Evolutionary conservation across 1,140 invertebrate genomes (phyloP).

Genomic region (Dendroctonus ponderosae): DNA sequence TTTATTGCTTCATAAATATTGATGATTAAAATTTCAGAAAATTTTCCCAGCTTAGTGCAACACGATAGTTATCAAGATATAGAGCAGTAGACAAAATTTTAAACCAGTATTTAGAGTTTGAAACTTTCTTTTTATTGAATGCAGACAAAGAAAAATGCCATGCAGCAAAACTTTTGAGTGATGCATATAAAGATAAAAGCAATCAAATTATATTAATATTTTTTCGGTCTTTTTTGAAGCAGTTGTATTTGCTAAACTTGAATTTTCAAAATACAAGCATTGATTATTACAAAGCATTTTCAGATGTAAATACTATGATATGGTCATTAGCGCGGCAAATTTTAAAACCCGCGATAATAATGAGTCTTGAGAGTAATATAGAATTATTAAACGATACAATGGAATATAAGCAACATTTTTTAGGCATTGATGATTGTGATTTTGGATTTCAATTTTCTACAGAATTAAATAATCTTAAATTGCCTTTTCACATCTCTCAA

Average conservation of each 20-base stretch:
- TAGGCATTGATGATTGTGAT: slow-evolving; percentile 14
- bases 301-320: slow-evolving; percentile 13
- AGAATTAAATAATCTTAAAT: slow-evolving; percentile 5
- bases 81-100: slow-evolving; percentile 10
- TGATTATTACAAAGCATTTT: slow-evolving; percentile 12
- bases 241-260: slow-evolving; percentile 8
- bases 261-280: slow-evolving; percentile 15
- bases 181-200: slow-evolving; percentile 10
- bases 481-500: neutral
- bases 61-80: slow-evolving; percentile 7
- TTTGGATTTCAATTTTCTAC: slow-evolving; percentile 13
- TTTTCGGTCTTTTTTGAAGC: slow-evolving; percentile 1
- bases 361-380: slow-evolving; percentile 5
- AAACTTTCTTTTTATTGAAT: slow-evolving; percentile 3
- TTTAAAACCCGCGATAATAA: slow-evolving; percentile 9
- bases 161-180: slow-evolving; percentile 10
- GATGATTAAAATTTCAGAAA: neutral
- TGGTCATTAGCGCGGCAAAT: slow-evolving; percentile 20
- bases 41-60: slow-evolving; percentile 7
- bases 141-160: slow-evolving; percentile 10
- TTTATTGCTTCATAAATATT: slow-evolving; percentile 12
- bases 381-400: slow-evolving; percentile 13
- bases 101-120: slow-evolving; percentile 14
- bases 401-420: slow-evolving; percentile 13
- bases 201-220: slow-evolving; percentile 11